A percentile compares a stretch with the other conserved stretches of the same genome.
These are phyloP conservation scores for Scaptomyza polygonia DNA, from an alignment of 2,888 invertebrate species.

Conservation along the genomic window DNA sequence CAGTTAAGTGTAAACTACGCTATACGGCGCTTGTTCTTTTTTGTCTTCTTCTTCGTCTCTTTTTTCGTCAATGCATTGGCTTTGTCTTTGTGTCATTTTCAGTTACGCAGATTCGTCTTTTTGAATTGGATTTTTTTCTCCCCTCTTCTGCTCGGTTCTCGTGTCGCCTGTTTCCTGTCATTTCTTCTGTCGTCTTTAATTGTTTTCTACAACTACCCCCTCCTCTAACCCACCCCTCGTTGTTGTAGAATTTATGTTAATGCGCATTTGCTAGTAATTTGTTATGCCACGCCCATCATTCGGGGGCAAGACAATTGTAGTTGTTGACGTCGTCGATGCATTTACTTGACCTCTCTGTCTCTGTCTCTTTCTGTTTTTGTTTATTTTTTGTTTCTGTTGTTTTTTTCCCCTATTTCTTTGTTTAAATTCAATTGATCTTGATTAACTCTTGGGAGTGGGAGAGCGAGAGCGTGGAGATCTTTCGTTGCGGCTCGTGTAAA, in stretches of 20 bases:
- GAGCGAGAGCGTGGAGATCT: constrained; percentile 17
- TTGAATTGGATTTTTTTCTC: constrained; percentile 5
- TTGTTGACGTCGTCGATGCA: constrained; percentile 31
- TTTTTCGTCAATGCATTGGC: constrained; percentile 34
- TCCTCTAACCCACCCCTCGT: constrained; percentile 11
- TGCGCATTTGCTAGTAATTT: constrained; percentile 68
- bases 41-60: constrained; percentile 1
- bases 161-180: constrained; percentile 47
- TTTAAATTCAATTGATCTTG: constrained; percentile 80
- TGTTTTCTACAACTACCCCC: constrained; percentile 43
- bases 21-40: constrained; percentile 10
- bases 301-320: constrained; percentile 41
- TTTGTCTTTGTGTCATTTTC: constrained; percentile 36
- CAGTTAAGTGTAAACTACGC: constrained; percentile 25
- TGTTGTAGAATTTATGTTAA: constrained; percentile 64
- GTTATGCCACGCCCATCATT: constrained; percentile 53
- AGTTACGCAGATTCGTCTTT: constrained; percentile 49
- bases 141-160: background rate
- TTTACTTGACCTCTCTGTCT: constrained; percentile 58
- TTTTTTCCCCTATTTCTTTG: constrained; percentile 55
- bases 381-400: constrained; percentile 1
- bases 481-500: constrained; percentile 41
- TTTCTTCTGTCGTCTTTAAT: constrained; percentile 60
- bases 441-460: constrained; percentile 54
- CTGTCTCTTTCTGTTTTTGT: no score